A percentile compares a stretch with the other conserved stretches of the same genome.
phyloP scores from a whole-genome alignment of 2,113 vertebrate species.

The Cryptomyrus ogoouensis region DNA sequence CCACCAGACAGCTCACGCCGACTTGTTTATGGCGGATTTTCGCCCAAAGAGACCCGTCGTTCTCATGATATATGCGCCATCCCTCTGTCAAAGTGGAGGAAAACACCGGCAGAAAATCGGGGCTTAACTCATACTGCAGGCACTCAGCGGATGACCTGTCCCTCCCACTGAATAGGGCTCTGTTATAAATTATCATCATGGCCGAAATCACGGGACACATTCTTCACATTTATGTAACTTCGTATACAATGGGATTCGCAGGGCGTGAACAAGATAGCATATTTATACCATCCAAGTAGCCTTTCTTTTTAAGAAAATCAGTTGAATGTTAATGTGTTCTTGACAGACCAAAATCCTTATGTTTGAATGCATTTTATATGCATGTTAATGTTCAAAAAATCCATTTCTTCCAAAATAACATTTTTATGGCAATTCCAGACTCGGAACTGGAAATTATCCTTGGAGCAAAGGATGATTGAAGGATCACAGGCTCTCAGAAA shows the following conservation, averaged over 20 bases:
- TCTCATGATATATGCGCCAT: neutral
- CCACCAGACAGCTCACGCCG: neutral
- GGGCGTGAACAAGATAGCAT: neutral
- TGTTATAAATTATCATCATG: conserved; percentile 8
- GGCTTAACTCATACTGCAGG: neutral
- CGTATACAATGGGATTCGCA: neutral
- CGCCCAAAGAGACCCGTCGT: neutral
- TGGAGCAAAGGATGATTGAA: neutral
- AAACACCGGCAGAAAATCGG: neutral
- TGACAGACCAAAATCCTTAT: neutral
- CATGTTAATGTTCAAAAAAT: neutral
- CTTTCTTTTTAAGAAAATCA: neutral
- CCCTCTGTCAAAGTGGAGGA: neutral
- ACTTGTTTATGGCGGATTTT: neutral
- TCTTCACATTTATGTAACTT: conserved; percentile 12
- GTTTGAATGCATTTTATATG: neutral
- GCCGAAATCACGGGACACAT: neutral
- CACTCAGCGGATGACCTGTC: neutral
- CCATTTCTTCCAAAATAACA: neutral
- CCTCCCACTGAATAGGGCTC: neutral
- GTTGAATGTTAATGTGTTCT: neutral
- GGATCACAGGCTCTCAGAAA: neutral
- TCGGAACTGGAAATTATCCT: neutral
- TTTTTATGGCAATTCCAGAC: neutral
- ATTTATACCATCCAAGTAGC: neutral